Evolutionary conservation across 2,888 invertebrate genomes (phyloP), one percentile per base, ranked within the genome.

Genomic region (Mythimna impura): DNA sequence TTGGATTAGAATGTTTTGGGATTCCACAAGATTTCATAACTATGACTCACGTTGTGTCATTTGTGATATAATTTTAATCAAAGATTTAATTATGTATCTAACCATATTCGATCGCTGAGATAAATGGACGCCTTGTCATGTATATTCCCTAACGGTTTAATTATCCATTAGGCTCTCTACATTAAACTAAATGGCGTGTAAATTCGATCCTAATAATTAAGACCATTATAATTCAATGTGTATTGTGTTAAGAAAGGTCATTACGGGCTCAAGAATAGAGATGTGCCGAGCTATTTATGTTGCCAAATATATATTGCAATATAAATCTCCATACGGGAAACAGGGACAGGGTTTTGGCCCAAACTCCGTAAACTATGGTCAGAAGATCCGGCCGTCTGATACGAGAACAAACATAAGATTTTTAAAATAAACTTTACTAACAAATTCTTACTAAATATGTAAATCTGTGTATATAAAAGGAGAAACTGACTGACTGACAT

Each of bases 171-270:
- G 6, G 55, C 25, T 78, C 43, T 55, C 55, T 62, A 66, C 50
- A 66, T 77, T 67, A 43, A 66, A 54, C 34, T 64, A 66, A 78
- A 72, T 65, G 73, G 60, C 17, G 34, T 61, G 64, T 61, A 30
- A 61, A 78, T 78, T 55, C n/a, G 43, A 62, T 76, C 43, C 4
- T 52, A 78, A 67, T 78, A 72, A 72, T 72, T 63, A 52, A 78
- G 60, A 57, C 34, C 12, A 43, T 34, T 64, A 58, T 66, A 62
- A 62, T 71, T 77, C 12, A 76, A 34, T n/a, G 34, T 30, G 25
- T 69, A 58, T 58, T 34, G 14, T 47, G 22, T n/a, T 22, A 54
- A 66, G 52, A 36, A 64, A 40, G 17, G n/a, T 43, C 30, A 30
- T 25, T 9, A 52, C 17, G 74, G 5, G 17, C 9, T 36, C 14